Conservation (phyloP, 1,140 invertebrate genomes). For the Drosophila bocki region DNA sequence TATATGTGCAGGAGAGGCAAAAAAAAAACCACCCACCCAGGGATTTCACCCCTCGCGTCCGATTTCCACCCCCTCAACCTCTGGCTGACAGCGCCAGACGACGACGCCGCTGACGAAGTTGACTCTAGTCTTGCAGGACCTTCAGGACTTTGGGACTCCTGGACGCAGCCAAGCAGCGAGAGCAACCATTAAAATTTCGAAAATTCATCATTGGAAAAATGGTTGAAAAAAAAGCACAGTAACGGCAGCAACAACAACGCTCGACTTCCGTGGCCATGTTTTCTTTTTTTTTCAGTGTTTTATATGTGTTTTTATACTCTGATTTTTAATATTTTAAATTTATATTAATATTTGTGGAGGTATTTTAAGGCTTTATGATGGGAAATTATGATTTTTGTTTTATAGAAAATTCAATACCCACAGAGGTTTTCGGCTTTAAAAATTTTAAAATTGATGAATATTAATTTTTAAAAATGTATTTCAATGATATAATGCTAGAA, state of each 20-base stretch:
- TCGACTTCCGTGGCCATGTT: constrained; percentile 77
- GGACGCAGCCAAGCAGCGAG: constrained; percentile 75
- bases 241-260: constrained; percentile 39
- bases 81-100: constrained; percentile 70
- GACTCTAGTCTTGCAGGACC: constrained; percentile 42
- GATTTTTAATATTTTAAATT: too few species aligned
- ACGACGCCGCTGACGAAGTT: constrained; percentile 46
- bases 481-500: neutral
- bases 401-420: too few species aligned
- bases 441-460: neutral
- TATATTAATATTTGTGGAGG: too few species aligned
- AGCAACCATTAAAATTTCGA: constrained; percentile 85
- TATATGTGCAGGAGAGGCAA: constrained; percentile 28
- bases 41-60: constrained; percentile 37
- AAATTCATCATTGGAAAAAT: constrained; percentile 85
- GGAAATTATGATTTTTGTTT: neutral
- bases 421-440: too few species aligned
- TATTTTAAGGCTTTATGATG: too few species aligned
- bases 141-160: constrained; percentile 49
- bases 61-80: constrained; percentile 27
- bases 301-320: constrained; percentile 13
- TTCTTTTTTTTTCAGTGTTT: constrained; percentile 29
- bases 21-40: constrained; percentile 75
- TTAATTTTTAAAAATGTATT: neutral
- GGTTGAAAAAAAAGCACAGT: constrained; percentile 70